These are phyloP conservation scores for Hirudo medicinalis DNA, from an alignment of 1,140 invertebrate genomes.

Conservation along the genomic window DNA sequence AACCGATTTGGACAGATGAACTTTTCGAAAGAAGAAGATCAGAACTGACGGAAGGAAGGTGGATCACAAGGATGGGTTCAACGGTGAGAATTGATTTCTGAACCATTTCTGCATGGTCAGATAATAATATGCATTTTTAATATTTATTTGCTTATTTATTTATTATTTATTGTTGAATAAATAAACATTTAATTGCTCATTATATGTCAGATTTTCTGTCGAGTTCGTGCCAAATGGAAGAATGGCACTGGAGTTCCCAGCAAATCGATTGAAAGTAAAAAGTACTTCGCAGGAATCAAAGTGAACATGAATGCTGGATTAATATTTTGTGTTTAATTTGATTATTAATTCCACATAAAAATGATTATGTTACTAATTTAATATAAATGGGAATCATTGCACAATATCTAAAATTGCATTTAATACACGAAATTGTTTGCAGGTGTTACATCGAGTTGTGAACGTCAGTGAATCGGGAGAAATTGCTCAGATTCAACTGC, in stretches of 20 bases:
- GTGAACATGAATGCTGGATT: constrained; percentile 7
- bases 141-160: too few species aligned
- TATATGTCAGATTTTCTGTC: constrained; percentile 15
- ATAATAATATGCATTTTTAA: neutral
- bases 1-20: constrained; percentile 17
- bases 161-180: too few species aligned
- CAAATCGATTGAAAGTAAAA: constrained; percentile 11
- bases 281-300: constrained; percentile 20
- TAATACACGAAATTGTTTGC: neutral
- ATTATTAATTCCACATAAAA: too few species aligned
- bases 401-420: neutral
- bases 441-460: constrained; percentile 9
- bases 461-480: constrained; percentile 18
- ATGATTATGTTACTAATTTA: too few species aligned
- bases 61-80: constrained; percentile 17
- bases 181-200: neutral
- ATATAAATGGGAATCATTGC: too few species aligned
- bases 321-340: neutral
- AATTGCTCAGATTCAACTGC: constrained; percentile 2
- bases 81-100: constrained; percentile 2
- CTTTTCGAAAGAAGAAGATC: constrained; percentile 17
- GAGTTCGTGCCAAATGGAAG: constrained; percentile 17
- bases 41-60: constrained; percentile 12
- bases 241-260: constrained; percentile 15
- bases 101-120: neutral